Evolutionary conservation across 2,797 vertebrate species (phyloP), one percentile per base, ranked within the genome.

Genomic region (Fratercula arctica): DNA sequence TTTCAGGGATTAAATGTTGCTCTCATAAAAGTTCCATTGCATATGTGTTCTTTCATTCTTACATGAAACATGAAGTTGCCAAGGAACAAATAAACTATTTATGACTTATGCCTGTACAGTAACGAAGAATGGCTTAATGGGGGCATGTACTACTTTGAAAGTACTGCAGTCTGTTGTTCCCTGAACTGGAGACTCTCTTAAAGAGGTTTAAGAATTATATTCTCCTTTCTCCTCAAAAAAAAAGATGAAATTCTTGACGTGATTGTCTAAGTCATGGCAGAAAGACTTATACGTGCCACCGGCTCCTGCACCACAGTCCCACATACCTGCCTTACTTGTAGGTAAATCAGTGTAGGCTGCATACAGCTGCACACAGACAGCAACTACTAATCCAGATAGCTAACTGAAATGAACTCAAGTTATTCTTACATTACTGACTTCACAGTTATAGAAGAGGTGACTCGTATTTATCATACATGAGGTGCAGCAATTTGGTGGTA

Each of bases 41-140:
- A 66, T 64, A n/a, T 7, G 48, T 89, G 64, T 76, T 94, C 50
- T 72, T 86, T 37, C 5, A 0, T 80, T 80, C 75, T 90, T 60
- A 66, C 73, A 91, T 39, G 67, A 95, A 84, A 86, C 91, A 84
- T 17, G 60, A 95, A 92, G 48, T 61, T 74, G 59, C 63, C 87
- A 84, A 92, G 67, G 57, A 90, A 67, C 48, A 89, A 91, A 96
- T 93, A 78, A 95, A 95, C 41, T 94, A 95, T 91, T 96, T 73
- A 87, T 92, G 78, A 92, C 59, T 93, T 90, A 73, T 41, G 73
- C 59, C 63, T 85, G 70, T 74, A 85, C 84, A 70, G 86, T 93
- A 95, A 95, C 17, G 3, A 90, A 86, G 33, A 72, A 90, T 90
- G 86, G 87, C 93, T 94, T 90, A 94, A 95, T 81, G 84, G 51